Evolutionary conservation across 2,113 vertebrate species (phyloP).

Genomic region (Pomatorhinus ruficollis): DNA sequence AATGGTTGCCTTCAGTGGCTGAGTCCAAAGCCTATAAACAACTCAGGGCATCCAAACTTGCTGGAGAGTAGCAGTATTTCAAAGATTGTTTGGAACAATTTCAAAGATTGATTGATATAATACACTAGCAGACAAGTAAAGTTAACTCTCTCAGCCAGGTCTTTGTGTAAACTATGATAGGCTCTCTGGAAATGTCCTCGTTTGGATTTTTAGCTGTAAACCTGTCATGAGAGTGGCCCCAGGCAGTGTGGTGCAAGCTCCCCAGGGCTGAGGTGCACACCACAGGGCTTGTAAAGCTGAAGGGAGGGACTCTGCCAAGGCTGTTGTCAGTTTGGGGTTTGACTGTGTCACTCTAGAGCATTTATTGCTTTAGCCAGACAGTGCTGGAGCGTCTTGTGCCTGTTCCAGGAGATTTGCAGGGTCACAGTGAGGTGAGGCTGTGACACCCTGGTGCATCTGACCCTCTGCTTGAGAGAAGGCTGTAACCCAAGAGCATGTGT

Average conservation of each 20-base stretch:
- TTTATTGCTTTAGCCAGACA: neutral
- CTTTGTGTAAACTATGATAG: neutral
- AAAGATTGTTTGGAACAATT: neutral
- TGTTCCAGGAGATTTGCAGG: neutral
- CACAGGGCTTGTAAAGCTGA: neutral
- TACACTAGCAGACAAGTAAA: neutral
- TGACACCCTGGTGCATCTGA: neutral
- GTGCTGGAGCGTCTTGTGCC: neutral
- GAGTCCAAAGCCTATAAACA: neutral
- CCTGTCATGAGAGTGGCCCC: neutral
- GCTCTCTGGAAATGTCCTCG: neutral
- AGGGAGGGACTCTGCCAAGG: neutral
- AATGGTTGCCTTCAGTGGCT: neutral
- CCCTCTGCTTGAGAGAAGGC: neutral
- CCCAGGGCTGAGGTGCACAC: neutral
- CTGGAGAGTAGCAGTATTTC: neutral
- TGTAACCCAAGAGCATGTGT: rapidly evolving
- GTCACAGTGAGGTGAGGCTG: too few species aligned
- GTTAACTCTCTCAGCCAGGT: neutral
- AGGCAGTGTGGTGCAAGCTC: neutral
- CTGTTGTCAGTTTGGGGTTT: neutral
- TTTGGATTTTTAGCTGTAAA: neutral
- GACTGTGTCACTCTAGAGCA: neutral
- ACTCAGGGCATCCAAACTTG: neutral
- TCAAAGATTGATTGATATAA: neutral